phyloP scores from a whole-genome alignment of 2,113 vertebrate species.

The Sakesphorus luctuosus region DNA sequence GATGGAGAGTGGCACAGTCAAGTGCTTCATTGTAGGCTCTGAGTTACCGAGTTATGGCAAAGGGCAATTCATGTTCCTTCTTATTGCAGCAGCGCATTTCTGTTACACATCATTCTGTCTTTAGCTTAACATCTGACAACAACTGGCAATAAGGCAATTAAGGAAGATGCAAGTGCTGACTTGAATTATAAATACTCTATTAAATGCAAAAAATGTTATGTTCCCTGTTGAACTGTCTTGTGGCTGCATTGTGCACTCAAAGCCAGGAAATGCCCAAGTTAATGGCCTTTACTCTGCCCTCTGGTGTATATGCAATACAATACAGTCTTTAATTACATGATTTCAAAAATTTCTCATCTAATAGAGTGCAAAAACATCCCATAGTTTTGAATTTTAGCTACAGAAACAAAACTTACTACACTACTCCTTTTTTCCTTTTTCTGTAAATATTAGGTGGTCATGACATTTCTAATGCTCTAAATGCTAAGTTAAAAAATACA shows the following conservation, averaged over 20 bases:
- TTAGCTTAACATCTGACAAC: slow-evolving; percentile 45
- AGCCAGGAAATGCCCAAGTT: neutral
- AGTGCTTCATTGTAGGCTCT: neutral
- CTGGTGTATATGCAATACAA: neutral
- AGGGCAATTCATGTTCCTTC: neutral
- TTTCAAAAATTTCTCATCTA: neutral
- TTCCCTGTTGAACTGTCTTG: neutral
- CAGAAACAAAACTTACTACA: neutral
- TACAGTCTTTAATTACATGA: neutral
- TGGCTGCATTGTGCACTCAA: neutral
- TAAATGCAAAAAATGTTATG: neutral
- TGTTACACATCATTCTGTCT: slow-evolving; percentile 27
- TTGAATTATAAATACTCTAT: slow-evolving; percentile 38
- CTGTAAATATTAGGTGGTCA: neutral
- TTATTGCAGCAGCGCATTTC: neutral
- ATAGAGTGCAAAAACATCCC: neutral
- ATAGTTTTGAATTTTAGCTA: neutral
- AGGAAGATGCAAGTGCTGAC: neutral
- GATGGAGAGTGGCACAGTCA: neutral
- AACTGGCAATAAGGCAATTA: slow-evolving; percentile 55
- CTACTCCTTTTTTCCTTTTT: neutral
- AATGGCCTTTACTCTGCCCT: neutral
- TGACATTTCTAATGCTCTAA: neutral
- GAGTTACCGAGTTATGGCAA: neutral
- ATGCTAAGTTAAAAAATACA: neutral